phyloP scores from a whole-genome alignment of 2,888 invertebrate genomes.

The Hoplodrina blanda region DNA sequence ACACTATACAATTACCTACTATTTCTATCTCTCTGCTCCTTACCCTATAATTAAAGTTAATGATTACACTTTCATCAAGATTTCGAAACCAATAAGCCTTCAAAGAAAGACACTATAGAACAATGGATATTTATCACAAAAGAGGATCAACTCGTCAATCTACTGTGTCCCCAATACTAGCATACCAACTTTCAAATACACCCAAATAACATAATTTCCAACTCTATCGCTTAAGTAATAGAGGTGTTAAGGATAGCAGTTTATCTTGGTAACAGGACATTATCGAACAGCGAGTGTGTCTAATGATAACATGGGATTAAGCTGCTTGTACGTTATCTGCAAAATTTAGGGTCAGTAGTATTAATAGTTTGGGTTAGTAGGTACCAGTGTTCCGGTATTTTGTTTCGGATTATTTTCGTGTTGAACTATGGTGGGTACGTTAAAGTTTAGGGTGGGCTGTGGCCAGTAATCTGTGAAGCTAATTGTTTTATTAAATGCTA shows the following conservation, averaged over 20 bases:
- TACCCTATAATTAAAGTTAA: slow-evolving; percentile 47
- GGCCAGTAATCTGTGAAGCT: slow-evolving; percentile 5
- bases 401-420: slow-evolving; percentile 31
- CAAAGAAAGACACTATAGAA: slow-evolving; percentile 66
- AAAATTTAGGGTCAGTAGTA: slow-evolving; percentile 71
- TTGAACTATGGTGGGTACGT: not conserved
- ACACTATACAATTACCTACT: slow-evolving; percentile 5
- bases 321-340: slow-evolving; percentile 76
- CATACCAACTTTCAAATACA: slow-evolving; percentile 60
- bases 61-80: slow-evolving; percentile 45
- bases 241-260: slow-evolving; percentile 3
- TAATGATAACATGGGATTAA: slow-evolving; percentile 81
- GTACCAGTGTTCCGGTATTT: slow-evolving; percentile 46
- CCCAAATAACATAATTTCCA: slow-evolving; percentile 54
- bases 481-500: slow-evolving; percentile 22
- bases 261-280: slow-evolving; percentile 69
- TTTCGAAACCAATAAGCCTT: slow-evolving; percentile 57
- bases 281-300: slow-evolving; percentile 78
- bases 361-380: slow-evolving; percentile 54
- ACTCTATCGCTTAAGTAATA: slow-evolving; percentile 34
- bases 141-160: slow-evolving; percentile 77
- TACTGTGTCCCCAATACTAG: slow-evolving; percentile 74
- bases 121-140: slow-evolving; percentile 75
- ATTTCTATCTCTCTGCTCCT: slow-evolving; percentile 8
- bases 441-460: slow-evolving; percentile 14